A percentile compares a stretch with the other conserved stretches of the same genome.
phyloP scores from a whole-genome alignment of 2,797 vertebrate genomes.

The Eutrigla gurnardus region DNA sequence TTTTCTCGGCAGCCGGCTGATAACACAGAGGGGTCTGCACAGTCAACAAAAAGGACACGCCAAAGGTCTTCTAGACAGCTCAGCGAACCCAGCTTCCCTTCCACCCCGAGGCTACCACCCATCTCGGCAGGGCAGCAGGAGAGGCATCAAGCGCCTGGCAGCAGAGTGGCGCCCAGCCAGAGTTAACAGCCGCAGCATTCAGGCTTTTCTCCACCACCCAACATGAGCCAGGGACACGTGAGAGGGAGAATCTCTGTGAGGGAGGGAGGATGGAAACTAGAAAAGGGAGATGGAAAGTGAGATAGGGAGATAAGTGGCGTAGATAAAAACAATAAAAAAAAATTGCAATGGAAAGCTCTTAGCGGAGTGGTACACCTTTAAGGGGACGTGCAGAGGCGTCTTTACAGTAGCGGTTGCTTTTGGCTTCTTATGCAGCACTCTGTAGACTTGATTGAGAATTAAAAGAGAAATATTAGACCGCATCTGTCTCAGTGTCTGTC shows the following conservation, averaged over 20 bases:
- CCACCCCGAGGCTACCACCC: constrained; percentile 14
- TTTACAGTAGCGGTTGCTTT: constrained; percentile 36
- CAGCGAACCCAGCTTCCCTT: constrained; percentile 24
- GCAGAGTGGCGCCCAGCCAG: constrained; percentile 38
- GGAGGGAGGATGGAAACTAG: constrained; percentile 9
- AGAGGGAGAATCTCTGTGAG: constrained; percentile 31
- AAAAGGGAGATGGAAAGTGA: constrained; percentile 41
- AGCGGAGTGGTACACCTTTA: constrained; percentile 41
- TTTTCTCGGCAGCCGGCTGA: constrained; percentile 44
- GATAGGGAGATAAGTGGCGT: constrained; percentile 46
- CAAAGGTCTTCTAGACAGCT: constrained; percentile 52
- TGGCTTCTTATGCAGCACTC: constrained; percentile 25
- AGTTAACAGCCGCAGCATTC: constrained; percentile 37
- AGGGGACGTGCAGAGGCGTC: constrained; percentile 29
- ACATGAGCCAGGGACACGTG: constrained; percentile 57
- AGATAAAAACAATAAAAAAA: constrained; percentile 28
- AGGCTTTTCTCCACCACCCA: constrained; percentile 34
- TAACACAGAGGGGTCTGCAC: constrained; percentile 25
- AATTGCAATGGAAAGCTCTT: constrained; percentile 56
- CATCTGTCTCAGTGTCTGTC: constrained; percentile 14
- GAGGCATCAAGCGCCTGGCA: constrained; percentile 31
- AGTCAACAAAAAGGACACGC: constrained; percentile 47
- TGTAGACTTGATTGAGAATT: constrained; percentile 33
- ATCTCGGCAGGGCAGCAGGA: constrained; percentile 28
- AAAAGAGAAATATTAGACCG: constrained; percentile 20